These are phyloP conservation scores for Anoplolepis gracilipes DNA, from an alignment of 1,140 invertebrate species.

Conservation along the genomic window DNA sequence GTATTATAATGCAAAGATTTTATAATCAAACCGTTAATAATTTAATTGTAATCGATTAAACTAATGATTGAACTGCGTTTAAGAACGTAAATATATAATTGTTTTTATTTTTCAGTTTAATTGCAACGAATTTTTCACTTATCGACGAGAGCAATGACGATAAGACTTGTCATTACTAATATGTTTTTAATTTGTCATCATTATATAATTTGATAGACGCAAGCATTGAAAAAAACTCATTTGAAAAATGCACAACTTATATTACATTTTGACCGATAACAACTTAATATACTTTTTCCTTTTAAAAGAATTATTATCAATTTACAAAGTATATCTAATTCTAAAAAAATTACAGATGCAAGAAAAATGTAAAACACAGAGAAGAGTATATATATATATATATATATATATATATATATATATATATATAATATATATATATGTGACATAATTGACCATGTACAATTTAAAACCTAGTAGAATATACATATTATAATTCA, in stretches of 20 bases:
- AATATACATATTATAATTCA: too few relatives aligned
- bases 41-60: not conserved
- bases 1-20: not conserved
- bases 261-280: not conserved
- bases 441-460: too few relatives aligned
- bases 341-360: not conserved
- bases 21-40: not conserved
- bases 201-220: not conserved
- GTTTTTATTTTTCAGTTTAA: not conserved
- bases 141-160: not conserved
- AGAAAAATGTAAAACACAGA: not conserved
- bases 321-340: not conserved
- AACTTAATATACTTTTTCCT: not conserved
- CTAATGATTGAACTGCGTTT: not conserved
- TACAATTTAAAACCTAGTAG: too few relatives aligned
- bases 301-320: not conserved
- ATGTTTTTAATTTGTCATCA: constrained; percentile 16
- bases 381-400: too few relatives aligned
- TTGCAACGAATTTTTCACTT: not conserved
- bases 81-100: not conserved
- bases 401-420: too few relatives aligned
- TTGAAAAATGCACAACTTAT: not conserved
- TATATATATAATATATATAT: too few relatives aligned
- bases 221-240: not conserved
- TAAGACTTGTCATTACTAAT: not conserved